phyloP scores from a whole-genome alignment of 92 coral and sea anemone genomes.

The Pocillopora meandrina region DNA sequence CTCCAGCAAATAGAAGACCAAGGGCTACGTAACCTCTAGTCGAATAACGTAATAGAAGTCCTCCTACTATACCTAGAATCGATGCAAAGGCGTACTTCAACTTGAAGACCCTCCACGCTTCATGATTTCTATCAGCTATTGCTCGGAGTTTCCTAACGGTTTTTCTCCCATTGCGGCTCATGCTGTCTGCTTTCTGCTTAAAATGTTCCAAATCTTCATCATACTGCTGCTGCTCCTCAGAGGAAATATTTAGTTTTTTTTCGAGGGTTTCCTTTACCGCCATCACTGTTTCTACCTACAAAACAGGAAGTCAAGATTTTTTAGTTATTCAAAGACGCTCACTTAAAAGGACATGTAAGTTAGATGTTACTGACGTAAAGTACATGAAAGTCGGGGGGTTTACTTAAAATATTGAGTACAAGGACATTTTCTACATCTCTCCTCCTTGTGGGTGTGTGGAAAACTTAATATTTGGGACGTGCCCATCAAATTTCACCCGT shows the following conservation, averaged over 20 bases:
- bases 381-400: too few relatives aligned
- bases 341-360: too few relatives aligned
- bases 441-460: too few relatives aligned
- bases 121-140: neutral
- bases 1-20: neutral
- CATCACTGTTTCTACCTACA: too few relatives aligned
- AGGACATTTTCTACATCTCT: too few relatives aligned
- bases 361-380: too few relatives aligned
- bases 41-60: neutral
- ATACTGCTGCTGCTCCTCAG: too few relatives aligned
- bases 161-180: neutral
- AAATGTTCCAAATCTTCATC: neutral
- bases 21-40: neutral
- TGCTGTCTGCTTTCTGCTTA: neutral
- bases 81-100: neutral
- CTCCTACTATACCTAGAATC: neutral
- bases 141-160: neutral
- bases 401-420: too few relatives aligned
- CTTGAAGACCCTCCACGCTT: neutral
- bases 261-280: too few relatives aligned
- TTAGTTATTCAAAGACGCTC: too few relatives aligned
- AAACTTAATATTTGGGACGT: neutral
- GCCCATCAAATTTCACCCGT: neutral
- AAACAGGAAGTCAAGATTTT: too few relatives aligned
- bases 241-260: too few relatives aligned